phyloP scores from a whole-genome alignment of 2,797 vertebrate species.

The Margarornis squamiger region DNA sequence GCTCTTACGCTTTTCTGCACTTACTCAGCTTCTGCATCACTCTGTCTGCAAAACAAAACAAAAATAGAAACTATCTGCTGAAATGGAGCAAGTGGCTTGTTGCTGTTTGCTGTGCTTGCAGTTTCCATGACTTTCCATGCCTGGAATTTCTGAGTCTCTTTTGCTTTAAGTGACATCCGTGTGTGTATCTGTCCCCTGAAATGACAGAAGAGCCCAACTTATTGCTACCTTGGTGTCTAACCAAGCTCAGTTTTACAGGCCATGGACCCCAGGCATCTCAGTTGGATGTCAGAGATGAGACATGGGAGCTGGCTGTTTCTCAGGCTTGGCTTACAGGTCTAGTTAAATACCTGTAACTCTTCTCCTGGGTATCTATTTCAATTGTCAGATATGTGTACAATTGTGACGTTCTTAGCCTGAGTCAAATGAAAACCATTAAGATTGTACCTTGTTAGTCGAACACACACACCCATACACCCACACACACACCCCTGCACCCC shows the following conservation, averaged over 20 bases:
- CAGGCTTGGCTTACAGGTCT: neutral
- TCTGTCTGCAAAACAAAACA: neutral
- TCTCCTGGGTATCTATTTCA: neutral
- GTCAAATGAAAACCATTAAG: neutral
- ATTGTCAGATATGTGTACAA: rapidly evolving
- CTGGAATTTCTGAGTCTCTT: neutral
- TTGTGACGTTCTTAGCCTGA: neutral
- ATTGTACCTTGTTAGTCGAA: neutral
- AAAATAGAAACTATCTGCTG: neutral
- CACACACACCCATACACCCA: neutral
- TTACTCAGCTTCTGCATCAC: neutral
- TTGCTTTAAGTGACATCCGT: neutral
- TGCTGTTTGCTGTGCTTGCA: neutral
- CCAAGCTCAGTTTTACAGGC: neutral
- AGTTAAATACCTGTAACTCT: neutral
- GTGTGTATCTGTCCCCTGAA: neutral
- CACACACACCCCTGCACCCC: neutral
- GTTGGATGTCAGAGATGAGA: neutral
- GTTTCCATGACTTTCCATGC: neutral
- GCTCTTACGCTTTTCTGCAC: neutral
- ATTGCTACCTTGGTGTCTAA: neutral
- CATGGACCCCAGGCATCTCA: neutral
- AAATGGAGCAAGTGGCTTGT: neutral
- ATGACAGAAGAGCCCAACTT: neutral
- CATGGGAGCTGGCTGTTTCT: neutral